phyloP scores from a whole-genome alignment of 2,888 invertebrate genomes.

The Rhamphomyia laevipes region DNA sequence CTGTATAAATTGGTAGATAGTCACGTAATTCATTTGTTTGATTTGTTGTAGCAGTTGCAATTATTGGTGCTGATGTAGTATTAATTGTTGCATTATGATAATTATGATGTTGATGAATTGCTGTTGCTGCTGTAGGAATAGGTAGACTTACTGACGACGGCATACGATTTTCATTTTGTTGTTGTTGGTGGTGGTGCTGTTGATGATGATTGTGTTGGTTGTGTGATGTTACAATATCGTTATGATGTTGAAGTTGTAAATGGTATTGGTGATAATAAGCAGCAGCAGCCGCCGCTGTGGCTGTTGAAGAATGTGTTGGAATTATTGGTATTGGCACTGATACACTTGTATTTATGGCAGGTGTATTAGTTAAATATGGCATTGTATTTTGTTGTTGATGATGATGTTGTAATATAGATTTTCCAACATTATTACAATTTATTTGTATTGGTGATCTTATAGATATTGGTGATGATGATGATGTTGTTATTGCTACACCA shows the following conservation, averaged over 20 bases:
- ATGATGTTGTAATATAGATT: too few relatives aligned
- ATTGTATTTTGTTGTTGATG: too few relatives aligned
- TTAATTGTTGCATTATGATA: neutral
- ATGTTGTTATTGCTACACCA: neutral
- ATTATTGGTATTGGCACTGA: conserved; percentile 26
- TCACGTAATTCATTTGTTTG: conserved; percentile 20
- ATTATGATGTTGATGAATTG: conserved; percentile 1
- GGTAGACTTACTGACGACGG: conserved; percentile 25
- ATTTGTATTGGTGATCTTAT: conserved; percentile 13
- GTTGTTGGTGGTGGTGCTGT: conserved; percentile 21
- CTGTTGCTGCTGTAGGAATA: conserved; percentile 6
- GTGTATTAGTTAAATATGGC: conserved; percentile 7
- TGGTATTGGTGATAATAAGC: conserved; percentile 14
- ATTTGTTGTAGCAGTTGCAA: conserved; percentile 15
- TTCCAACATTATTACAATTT: too few relatives aligned
- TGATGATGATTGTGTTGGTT: conserved; percentile 12
- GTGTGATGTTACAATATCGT: conserved; percentile 1
- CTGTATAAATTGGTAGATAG: conserved; percentile 9
- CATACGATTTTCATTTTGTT: conserved; percentile 14
- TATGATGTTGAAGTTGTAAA: conserved; percentile 13
- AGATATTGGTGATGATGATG: conserved; percentile 17
- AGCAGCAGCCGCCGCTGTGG: conserved; percentile 14
- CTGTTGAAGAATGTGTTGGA: conserved; percentile 18
- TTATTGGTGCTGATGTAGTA: conserved; percentile 1
- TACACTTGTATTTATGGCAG: conserved; percentile 19